Conservation (phyloP, 1,140 invertebrate species). For the Cepaea nemoralis region DNA sequence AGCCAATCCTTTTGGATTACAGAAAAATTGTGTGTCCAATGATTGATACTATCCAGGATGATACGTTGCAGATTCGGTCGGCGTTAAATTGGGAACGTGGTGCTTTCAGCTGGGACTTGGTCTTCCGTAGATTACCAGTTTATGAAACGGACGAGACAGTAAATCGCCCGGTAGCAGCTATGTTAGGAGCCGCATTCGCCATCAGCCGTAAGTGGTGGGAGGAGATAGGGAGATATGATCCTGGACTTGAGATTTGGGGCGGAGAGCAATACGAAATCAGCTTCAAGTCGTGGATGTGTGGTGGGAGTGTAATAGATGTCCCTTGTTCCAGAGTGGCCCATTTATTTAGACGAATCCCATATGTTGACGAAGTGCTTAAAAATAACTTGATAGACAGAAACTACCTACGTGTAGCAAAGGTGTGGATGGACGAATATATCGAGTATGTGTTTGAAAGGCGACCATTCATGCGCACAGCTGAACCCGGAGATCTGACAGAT, state of each 20-base stretch:
- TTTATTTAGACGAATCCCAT: conserved; percentile 14
- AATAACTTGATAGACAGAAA: background rate
- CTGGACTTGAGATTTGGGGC: conserved; percentile 82
- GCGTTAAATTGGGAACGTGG: background rate
- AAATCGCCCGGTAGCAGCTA: background rate
- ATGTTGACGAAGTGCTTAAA: background rate
- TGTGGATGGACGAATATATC: conserved; percentile 5
- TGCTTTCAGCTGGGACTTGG: background rate
- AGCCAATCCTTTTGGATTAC: background rate
- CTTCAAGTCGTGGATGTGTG: conserved; percentile 74
- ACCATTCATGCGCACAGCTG: background rate
- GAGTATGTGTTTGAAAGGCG: background rate
- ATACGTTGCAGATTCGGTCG: background rate
- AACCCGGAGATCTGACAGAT: background rate
- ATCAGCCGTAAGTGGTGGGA: conserved; percentile 74
- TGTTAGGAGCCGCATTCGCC: conserved; percentile 83
- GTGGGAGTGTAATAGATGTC: conserved; percentile 17
- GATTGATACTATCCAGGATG: background rate
- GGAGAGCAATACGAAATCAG: conserved; percentile 97
- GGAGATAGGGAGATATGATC: conserved; percentile 68
- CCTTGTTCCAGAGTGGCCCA: conserved; percentile 46
- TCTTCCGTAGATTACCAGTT: background rate
- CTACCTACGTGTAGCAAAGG: background rate
- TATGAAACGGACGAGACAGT: background rate
- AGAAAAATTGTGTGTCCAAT: background rate